Base-by-base conservation (phyloP, 2,888 invertebrate genomes). In the Theristus sp. region DNA sequence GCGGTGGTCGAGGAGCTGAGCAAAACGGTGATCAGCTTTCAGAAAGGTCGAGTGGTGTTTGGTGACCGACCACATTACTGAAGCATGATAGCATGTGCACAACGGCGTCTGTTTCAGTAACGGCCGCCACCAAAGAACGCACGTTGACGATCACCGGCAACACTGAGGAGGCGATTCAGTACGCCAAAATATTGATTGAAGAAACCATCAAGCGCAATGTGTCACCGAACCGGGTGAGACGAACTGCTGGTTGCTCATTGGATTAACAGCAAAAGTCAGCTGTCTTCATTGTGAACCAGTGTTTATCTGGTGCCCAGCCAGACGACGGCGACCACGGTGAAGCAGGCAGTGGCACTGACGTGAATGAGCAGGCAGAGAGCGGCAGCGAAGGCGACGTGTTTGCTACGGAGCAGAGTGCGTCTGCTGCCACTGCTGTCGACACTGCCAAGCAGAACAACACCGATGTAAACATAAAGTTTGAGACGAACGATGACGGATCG, bases 1-100 rank as follows among this genome's bases (percentile, higher is more conserved):
- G 91, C 91, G 82, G 89, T 91, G 85, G 93, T 93, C 79, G 93
- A 93, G 82, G 90, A 91, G 81, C 84, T 93, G 80, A 90, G 89
- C 81, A 89, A 90, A 81, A 91, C 91, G 76, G 89, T 93, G 79
- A 91, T 93, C 81, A 91, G 91, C 78, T 93, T 93, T 83, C 91
- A 93, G 84, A 84, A 90, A 55, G 49, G 60, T 55, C 1, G 2
- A 17, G n/a, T n/a, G n/a, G 3, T 3, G 29, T 30, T 57, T 22
- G 24, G 17, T 28, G 29, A 38, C n/a, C 26, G n/a, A n/a, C n/a
- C n/a, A n/a, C n/a, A n/a, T n/a, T n/a, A n/a, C n/a, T n/a, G n/a
- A 38, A 38, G 6, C 38, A 38, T 6, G 10, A 38, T 38, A 6
- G 17, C 6, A 38, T 38, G 17, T 38, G 17, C 38, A 38, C 38